These are phyloP conservation scores for Oceanodroma leucorhoa DNA, from an alignment of 2,797 vertebrate species.

Conservation along the genomic window DNA sequence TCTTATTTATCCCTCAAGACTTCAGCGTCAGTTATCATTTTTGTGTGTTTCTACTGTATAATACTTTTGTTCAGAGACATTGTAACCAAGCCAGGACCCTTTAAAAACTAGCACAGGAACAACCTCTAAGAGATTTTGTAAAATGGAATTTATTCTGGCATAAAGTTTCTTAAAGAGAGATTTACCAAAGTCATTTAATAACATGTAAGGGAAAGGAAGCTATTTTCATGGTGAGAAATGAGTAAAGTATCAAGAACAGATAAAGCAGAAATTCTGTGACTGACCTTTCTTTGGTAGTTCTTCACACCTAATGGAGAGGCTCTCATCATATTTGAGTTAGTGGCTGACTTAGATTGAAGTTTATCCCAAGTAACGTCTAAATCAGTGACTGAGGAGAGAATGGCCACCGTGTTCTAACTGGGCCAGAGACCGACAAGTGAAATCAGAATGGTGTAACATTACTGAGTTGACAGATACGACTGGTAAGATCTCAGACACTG, in stretches of 20 bases:
- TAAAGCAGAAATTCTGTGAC: neutral
- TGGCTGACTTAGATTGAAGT: neutral
- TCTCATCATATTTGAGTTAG: neutral
- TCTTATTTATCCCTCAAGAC: neutral
- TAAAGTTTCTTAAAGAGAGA: neutral
- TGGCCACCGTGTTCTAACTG: accelerated
- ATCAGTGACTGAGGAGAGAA: neutral
- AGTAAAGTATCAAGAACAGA: neutral
- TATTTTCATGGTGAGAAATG: neutral
- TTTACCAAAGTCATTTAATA: neutral
- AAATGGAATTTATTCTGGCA: neutral
- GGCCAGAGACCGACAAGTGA: neutral
- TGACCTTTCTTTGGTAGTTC: neutral
- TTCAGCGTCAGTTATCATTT: neutral
- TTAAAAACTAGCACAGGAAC: neutral
- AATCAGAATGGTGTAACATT: neutral
- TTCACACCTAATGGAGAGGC: neutral
- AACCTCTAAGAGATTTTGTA: neutral
- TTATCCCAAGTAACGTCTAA: neutral
- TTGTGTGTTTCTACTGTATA: neutral
- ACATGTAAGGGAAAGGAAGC: neutral
- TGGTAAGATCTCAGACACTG: neutral
- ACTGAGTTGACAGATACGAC: neutral
- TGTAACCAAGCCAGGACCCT: neutral
- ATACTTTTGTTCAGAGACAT: neutral